These are phyloP conservation scores for Corythaixoides concolor DNA, from an alignment of 2,113 vertebrate species.

Conservation along the genomic window DNA sequence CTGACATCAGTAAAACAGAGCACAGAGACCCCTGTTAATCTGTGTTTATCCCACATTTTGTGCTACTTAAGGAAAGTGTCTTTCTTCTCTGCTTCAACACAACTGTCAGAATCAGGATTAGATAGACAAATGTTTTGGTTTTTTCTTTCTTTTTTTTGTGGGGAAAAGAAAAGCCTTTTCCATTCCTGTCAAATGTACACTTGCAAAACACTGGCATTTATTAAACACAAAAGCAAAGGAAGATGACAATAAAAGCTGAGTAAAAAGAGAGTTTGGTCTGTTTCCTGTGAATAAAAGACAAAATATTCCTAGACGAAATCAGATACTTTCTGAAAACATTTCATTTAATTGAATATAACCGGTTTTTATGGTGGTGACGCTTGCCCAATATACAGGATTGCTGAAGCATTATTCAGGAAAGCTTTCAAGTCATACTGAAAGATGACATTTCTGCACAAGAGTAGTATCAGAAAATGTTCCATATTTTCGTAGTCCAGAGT, in stretches of 20 bases:
- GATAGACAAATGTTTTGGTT: not conserved
- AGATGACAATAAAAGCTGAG: not conserved
- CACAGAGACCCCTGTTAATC: not conserved
- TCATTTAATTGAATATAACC: not conserved
- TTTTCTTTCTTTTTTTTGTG: not conserved
- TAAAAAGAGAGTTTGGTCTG: not conserved
- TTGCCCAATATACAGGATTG: not conserved
- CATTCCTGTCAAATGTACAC: not conserved
- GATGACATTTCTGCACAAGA: not conserved
- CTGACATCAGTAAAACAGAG: not conserved
- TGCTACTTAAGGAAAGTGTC: not conserved
- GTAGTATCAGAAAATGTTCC: not conserved
- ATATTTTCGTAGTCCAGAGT: not conserved
- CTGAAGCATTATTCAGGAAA: not conserved
- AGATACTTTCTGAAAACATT: not conserved
- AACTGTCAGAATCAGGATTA: not conserved
- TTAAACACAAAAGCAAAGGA: not conserved
- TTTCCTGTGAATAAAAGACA: not conserved
- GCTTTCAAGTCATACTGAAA: not conserved
- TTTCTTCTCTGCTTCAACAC: not conserved
- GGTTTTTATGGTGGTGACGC: not conserved
- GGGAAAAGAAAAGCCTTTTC: not conserved
- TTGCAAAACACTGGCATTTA: not conserved
- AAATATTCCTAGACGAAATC: not conserved
- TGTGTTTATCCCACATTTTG: not conserved